A percentile compares a stretch with the other conserved stretches of the same genome.
Conservation (phyloP, 2,113 vertebrate species). For the Spea multiplicata region DNA sequence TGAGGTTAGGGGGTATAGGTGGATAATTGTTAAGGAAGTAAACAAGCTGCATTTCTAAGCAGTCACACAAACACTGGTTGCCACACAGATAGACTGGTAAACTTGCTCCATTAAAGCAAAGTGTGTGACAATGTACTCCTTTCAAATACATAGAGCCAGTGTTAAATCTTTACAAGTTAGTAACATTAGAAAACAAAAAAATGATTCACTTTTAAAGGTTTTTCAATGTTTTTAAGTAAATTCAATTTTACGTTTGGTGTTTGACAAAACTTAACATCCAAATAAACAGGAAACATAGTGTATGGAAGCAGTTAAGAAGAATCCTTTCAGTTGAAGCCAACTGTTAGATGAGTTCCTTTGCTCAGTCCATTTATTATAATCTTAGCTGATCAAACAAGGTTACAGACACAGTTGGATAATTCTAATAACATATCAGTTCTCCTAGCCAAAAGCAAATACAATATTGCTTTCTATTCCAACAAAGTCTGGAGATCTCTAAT, state of each 20-base stretch:
- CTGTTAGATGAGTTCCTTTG: constrained; percentile 35
- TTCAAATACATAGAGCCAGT: too few relatives aligned
- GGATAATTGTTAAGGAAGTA: too few relatives aligned
- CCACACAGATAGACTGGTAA: too few relatives aligned
- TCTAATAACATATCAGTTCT: constrained; percentile 11
- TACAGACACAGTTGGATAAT: constrained; percentile 22
- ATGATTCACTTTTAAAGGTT: neutral
- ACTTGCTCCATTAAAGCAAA: too few relatives aligned
- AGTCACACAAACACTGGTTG: too few relatives aligned
- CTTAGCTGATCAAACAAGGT: constrained; percentile 21
- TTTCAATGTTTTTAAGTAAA: neutral
- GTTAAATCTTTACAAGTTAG: too few relatives aligned
- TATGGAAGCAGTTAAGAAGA: constrained; percentile 27
- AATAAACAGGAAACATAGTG: constrained; percentile 38
- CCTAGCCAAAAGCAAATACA: constrained; percentile 3
- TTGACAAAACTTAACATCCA: constrained; percentile 6
- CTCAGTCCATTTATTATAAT: constrained; percentile 27
- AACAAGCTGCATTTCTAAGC: too few relatives aligned
- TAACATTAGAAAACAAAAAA: neutral
- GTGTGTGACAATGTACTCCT: too few relatives aligned
- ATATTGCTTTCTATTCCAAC: neutral
- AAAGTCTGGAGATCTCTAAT: neutral
- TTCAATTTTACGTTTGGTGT: constrained; percentile 7
- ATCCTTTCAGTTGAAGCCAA: constrained; percentile 33
- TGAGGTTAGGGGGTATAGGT: too few relatives aligned